phyloP scores from a whole-genome alignment of 2,113 vertebrate species.

The Pygathrix nemaeus region DNA sequence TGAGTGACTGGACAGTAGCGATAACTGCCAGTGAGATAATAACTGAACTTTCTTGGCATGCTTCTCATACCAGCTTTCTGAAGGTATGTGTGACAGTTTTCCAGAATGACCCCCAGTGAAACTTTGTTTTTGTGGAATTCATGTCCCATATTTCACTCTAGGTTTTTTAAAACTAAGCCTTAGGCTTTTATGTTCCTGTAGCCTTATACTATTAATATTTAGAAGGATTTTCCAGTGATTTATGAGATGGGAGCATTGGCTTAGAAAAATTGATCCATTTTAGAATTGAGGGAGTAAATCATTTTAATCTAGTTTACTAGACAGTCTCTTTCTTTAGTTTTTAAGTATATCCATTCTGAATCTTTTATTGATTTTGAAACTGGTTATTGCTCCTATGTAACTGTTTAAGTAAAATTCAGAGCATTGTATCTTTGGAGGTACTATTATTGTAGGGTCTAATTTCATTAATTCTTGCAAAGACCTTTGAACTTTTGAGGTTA shows the following conservation, averaged over 20 bases:
- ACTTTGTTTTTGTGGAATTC: background rate
- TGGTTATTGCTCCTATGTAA: background rate
- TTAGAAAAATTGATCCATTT: constrained; percentile 27
- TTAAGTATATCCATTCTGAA: background rate
- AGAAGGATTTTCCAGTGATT: background rate
- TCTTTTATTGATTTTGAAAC: constrained; percentile 22
- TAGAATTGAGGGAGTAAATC: constrained; percentile 23
- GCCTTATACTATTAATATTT: background rate
- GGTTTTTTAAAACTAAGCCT: constrained; percentile 33
- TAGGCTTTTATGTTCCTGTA: background rate
- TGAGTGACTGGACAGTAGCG: background rate
- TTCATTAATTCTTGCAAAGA: constrained; percentile 1
- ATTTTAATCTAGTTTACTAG: constrained; percentile 7
- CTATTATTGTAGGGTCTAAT: background rate
- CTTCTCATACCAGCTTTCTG: background rate
- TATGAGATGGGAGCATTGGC: background rate
- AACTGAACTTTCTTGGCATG: background rate
- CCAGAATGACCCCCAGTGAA: background rate
- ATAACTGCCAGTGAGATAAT: background rate
- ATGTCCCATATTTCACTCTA: background rate
- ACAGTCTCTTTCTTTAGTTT: constrained; percentile 16
- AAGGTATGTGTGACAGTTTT: constrained; percentile 10
- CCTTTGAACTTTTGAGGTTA: background rate
- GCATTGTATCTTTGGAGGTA: background rate
- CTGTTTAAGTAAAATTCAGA: constrained; percentile 21